Base-by-base conservation (phyloP, 53 echinoderm and acorn worm species). In the Henricia sp. region DNA sequence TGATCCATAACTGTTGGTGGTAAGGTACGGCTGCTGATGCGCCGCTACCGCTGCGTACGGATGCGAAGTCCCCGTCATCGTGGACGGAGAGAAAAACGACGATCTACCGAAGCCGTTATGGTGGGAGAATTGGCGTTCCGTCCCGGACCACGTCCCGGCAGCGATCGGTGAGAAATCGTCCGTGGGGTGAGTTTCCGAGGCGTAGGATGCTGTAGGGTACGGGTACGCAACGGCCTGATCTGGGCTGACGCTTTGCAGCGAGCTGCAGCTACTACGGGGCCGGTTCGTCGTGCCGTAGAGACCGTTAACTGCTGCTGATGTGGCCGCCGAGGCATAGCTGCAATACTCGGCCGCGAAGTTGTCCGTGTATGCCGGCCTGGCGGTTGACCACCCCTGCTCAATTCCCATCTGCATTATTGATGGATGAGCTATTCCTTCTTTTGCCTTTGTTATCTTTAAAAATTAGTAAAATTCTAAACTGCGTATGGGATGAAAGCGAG, bases 281-380 rank as follows among this genome's bases (percentile, higher is more conserved):
- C 75, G 76, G 75, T 67, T 75, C 9, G 67, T 67, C 16, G 66
- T 75, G 56, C 92, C 92, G 76, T 95, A 95, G 30, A 89, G 88
- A 26, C 95, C 92, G 59, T 92, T 92, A n/a, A 83, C 69, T 39
- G 86, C 57, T n/a, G 95, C 87, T 44, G 89, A 82, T 13, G 48
- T 38, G 20, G 77, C 57, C 14, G 77, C 46, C 70, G 67, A n/a
- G 0, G 92, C 82, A 26, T 88, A 72, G 38, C 95, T 92, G 57
- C 95, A 63, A 70, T 95, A 95, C 67, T 95, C 95, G 28, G 92
- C 91, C 13, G 95, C 92, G 71, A 88, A 95, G 83, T 90, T 90
- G 58, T 95, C 95, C 23, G 84, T 70, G 71, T 83, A 88, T 35
- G 44, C 83, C 52, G 83, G 88, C 35, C 92, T 80, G 38, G 88